Base-by-base conservation (phyloP, 2,113 vertebrate genomes). In the Passer domesticus region DNA sequence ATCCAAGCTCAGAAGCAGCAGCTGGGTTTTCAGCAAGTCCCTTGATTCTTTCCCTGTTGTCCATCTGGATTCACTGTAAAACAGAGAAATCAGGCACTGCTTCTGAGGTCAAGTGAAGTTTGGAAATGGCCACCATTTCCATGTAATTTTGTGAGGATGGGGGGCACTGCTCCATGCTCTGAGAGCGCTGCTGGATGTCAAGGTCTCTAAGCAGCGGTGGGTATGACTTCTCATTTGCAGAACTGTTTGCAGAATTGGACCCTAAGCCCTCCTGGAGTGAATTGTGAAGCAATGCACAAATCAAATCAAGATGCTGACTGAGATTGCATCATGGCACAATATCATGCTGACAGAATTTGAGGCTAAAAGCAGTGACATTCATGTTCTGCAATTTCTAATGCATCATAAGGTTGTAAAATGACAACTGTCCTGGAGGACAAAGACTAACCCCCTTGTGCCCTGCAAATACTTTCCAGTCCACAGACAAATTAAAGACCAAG, bases 291-390 rank as follows among this genome's bases (percentile, higher is more conserved):
- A 89, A 66, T 35, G 62, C 62, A 82, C 60, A 82, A 81, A 85
- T 89, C 64, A 78, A 70, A 92, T 94, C 37, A 69, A 89, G 69
- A 73, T 50, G 49, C 89, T 89, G 74, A 66, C 83, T 91, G 49
- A 72, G 87, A 50, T 46, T 91, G 69, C 89, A 83, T 87, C 78
- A 66, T 0, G 1, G 62, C 62, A 85, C 87, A 79, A 28, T 79
- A 84, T 88, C 81, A 39, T 31, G 67, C 74, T 69, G 87, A 43
- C 70, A 83, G 89, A 88, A 90, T 79, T 66, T 72, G 75, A 90
- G 58, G 49, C 84, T 89, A 76, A 95, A 96, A 95, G 84, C 70
- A 80, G 23, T 89, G 87, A 69, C 74, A 66, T 62, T 87, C 77
- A 20, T 60, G 70, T 92, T 67, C 67, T 80, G 63, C 0, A 0